Base-by-base conservation (phyloP, 2,113 vertebrate species). In the Sylvicapra grimmia region DNA sequence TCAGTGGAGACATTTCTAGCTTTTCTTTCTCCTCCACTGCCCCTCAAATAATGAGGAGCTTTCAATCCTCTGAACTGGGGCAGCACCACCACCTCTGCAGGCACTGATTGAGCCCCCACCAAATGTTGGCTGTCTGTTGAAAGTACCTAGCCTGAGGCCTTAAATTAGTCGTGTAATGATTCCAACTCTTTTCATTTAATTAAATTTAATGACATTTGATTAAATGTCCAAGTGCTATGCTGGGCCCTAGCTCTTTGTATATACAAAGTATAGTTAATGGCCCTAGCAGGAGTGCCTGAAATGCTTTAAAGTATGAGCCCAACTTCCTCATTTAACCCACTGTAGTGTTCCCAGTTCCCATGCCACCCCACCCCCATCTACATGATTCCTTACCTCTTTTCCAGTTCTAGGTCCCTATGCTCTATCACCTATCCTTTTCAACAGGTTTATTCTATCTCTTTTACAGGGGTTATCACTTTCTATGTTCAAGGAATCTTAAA, bases 171-270 rank as follows among this genome's bases (percentile, higher is more conserved):
- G 68, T 19, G 1, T 92, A 97, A 93, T 91, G 58, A n/a, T 79
- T 97, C 82, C 59, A 94, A 80, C 25, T 95, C 40, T 96, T 97
- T 96, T 80, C 95, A 96, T 97, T 96, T 65, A 97, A 97, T 97
- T 97, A 97, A 96, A 96, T 95, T 87, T 96, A 97, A 96, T 97
- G 96, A 93, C 65, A 95, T 96, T 65, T 97, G 96, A 93, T 96
- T 96, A 72, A 97, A 84, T 80, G 65, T 89, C 84, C 85, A 90
- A 96, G 80, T 68, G 49, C 47, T 92, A 4, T 56, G 53, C 93
- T 95, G 80, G 44, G 33, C 63, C 18, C 0, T 86, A 47, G 58
- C n/a, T 68, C 29, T 96, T 96, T 94, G 18, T 51, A 68, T 90
- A 90, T 79, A 85, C 29, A 93, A 97, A 94, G 19, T 92, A n/a